Evolutionary conservation across 1,140 invertebrate genomes (phyloP), one percentile per base, ranked within the genome.

Genomic region (Drosophila dunni): DNA sequence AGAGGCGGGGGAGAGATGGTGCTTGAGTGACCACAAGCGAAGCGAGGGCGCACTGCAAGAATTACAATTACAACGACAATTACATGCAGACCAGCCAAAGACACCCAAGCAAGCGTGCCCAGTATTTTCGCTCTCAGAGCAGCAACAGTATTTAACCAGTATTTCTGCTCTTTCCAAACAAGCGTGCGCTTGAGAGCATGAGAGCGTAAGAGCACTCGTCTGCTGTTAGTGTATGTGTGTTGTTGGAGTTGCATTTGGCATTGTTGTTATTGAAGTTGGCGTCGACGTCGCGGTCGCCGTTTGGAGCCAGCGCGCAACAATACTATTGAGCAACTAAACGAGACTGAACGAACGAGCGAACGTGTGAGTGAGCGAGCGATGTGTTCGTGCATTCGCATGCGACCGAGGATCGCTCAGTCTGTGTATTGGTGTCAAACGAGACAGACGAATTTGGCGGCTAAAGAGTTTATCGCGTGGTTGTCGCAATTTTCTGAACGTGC

Each of bases 11-110:
- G 9, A 38, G 20, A n/a, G 71, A 50, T 20, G 45, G 66, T 45
- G 48, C 56, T 13, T 29, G 38, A 15, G 40, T 57, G 51, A 57
- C 72, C 71, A 56, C 62, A 57, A 75, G 60, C 54, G 63, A 82
- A 78, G 72, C 58, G 62, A 83, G 81, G 81, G 75, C 73, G 70
- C 72, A 42, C 71, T 53, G 44, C 56, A 74, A 64, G 77, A 79
- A 81, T 80, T 80, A 80, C 79, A 83, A 79, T 78, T 81, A 69
- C 63, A 56, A 66, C 68, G 53, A 65, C 68, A 61, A 75, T 66
- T 69, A 56, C 56, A 51, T 45, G 44, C 51, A 71, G 33, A 29
- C 11, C 53, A 65, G 17, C 11, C 29, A 7, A 5, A 24, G 45
- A 38, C 45, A 15, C 15, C 15, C 34, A 56, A 36, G 29, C 54